A percentile compares a stretch with the other conserved stretches of the same genome.
Conservation (phyloP, 2,888 invertebrate species). For the Plebejus anna region DNA sequence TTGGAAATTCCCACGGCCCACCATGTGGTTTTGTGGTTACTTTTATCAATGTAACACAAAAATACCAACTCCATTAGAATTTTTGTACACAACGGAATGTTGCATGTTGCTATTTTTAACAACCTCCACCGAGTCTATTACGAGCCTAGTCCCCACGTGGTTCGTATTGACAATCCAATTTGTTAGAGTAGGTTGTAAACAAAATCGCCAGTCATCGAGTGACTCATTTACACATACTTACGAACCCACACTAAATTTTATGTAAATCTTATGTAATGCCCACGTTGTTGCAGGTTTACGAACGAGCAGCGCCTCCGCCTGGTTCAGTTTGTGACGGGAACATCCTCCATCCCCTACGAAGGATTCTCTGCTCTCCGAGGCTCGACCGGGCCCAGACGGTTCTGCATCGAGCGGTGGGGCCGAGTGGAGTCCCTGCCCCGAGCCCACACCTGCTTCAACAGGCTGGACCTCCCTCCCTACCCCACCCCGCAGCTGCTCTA, state of each 20-base stretch:
- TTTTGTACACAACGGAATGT: not conserved
- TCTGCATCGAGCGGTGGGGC: constrained; percentile 99
- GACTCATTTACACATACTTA: constrained; percentile 14
- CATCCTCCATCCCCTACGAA: constrained; percentile 98
- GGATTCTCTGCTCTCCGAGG: constrained; percentile 97
- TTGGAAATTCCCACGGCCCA: not conserved
- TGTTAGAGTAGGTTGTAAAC: not conserved
- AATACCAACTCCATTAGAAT: not conserved
- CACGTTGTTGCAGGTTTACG: constrained; percentile 82
- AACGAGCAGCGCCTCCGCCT: constrained; percentile 96
- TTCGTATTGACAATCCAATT: not conserved
- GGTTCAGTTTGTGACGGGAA: constrained; percentile 98
- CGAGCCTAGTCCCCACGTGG: not conserved
- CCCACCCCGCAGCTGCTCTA: constrained; percentile 94
- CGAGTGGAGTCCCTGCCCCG: constrained; percentile 95
- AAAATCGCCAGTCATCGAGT: not conserved
- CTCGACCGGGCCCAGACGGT: constrained; percentile 96
- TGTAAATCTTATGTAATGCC: not conserved
- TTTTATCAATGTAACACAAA: not conserved
- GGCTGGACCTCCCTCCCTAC: constrained; percentile 97
- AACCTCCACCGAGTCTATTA: constrained; percentile 7
- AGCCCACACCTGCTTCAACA: constrained; percentile 99
- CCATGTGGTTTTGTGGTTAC: constrained; percentile 1
- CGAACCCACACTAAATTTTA: constrained; percentile 8
- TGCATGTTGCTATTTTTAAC: not conserved